Percentiles rank a stretch among this genome's conserved stretches.
phyloP scores from a whole-genome alignment of 1,140 invertebrate genomes.

The Trichonephila clavipes region DNA sequence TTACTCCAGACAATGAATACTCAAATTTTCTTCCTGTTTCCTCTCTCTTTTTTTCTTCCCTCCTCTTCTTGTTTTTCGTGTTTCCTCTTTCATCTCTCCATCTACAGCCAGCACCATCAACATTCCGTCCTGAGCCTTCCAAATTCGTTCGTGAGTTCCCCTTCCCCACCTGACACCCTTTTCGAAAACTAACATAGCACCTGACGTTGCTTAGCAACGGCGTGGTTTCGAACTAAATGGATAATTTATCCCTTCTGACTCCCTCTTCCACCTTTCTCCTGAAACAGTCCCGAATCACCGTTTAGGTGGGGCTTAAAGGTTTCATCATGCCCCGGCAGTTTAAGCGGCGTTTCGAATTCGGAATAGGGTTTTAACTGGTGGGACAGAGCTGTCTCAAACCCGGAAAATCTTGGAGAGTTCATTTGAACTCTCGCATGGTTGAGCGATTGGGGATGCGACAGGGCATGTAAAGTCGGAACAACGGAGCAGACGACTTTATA shows the following conservation, averaged over 20 bases:
- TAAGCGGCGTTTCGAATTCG: conserved; percentile 29
- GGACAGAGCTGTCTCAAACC: neutral
- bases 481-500: too few species aligned
- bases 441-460: neutral
- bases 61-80: neutral
- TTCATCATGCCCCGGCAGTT: neutral
- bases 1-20: neutral
- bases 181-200: conserved; percentile 2
- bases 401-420: conserved; percentile 25
- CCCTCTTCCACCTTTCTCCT: neutral
- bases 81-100: neutral
- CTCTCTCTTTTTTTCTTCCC: neutral
- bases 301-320: neutral
- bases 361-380: neutral
- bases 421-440: neutral
- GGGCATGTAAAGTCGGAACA: neutral
- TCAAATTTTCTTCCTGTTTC: neutral
- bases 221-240: conserved; percentile 35
- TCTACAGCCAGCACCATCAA: conserved; percentile 9
- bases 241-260: neutral
- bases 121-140: conserved; percentile 2
- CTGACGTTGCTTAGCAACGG: conserved; percentile 23
- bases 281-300: neutral
- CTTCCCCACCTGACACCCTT: too few species aligned
- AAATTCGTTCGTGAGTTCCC: neutral